These are phyloP conservation scores for Drosophila eohydei DNA, from an alignment of 2,888 invertebrate genomes.

Conservation along the genomic window DNA sequence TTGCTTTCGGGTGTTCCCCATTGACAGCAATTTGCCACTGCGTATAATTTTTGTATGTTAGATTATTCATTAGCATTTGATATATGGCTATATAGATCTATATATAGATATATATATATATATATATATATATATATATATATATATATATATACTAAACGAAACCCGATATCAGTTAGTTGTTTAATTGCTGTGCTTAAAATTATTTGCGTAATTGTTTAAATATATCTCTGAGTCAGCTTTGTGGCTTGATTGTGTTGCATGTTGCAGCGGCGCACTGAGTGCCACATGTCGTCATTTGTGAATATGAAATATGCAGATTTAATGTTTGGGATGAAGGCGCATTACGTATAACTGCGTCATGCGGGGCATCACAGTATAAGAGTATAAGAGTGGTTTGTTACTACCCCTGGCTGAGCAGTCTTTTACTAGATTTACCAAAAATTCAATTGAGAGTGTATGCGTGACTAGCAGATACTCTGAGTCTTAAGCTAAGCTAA, in stretches of 20 bases:
- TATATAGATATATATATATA: not conserved
- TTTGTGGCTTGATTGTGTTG: not conserved
- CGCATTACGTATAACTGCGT: slow-evolving; percentile 2
- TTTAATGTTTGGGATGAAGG: slow-evolving; percentile 57
- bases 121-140: slow-evolving; percentile 1
- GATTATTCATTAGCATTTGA: slow-evolving; percentile 23
- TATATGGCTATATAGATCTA: not conserved
- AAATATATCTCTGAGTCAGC: slow-evolving; percentile 3
- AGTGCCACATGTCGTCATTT: slow-evolving; percentile 45
- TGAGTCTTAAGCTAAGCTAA: not conserved
- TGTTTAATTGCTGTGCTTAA: slow-evolving; percentile 14
- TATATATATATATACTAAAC: slow-evolving; percentile 9
- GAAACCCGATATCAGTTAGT: slow-evolving; percentile 20
- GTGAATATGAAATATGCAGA: slow-evolving; percentile 72
- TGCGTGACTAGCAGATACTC: not conserved
- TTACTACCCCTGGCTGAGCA: not conserved
- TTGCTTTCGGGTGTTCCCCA: slow-evolving; percentile 30
- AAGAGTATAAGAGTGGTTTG: not conserved
- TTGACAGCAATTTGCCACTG: slow-evolving; percentile 24
- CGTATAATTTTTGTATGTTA: slow-evolving; percentile 19
- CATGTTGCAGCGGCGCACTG: slow-evolving; percentile 15
- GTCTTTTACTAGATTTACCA: slow-evolving; percentile 22
- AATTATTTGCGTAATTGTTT: slow-evolving; percentile 2
- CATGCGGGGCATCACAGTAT: not conserved
- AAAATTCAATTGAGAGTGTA: slow-evolving; percentile 1